Percentiles rank a stretch among this genome's conserved stretches.
phyloP scores from a whole-genome alignment of 2,888 invertebrate species.

The Allacma fusca region DNA sequence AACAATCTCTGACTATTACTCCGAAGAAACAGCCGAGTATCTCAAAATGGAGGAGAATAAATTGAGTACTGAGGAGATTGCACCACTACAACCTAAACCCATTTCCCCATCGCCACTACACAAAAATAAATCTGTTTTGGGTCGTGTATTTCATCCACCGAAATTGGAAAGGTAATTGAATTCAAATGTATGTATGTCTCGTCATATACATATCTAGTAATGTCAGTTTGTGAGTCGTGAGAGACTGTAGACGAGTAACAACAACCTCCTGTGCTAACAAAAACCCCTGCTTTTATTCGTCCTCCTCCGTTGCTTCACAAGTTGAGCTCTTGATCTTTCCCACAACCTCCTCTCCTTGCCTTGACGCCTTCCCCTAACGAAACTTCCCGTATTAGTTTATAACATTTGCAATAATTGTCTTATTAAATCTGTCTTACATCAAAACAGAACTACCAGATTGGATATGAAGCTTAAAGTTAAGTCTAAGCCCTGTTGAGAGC shows the following conservation, averaged over 20 bases:
- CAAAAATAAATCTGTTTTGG: slow-evolving; percentile 44
- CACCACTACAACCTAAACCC: slow-evolving; percentile 12
- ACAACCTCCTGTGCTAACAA: too few relatives aligned
- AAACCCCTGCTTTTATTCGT: neutral
- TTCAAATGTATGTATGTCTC: slow-evolving; percentile 8
- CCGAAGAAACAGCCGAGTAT: slow-evolving; percentile 28
- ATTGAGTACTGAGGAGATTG: slow-evolving; percentile 25
- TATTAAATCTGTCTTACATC: too few relatives aligned
- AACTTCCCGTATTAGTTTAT: too few relatives aligned
- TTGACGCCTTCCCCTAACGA: slow-evolving; percentile 5
- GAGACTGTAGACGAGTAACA: too few relatives aligned
- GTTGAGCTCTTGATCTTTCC: neutral
- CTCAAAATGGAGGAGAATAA: slow-evolving; percentile 38
- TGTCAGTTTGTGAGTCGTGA: too few relatives aligned
- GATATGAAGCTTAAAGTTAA: too few relatives aligned
- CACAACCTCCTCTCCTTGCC: neutral
- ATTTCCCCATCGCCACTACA: slow-evolving; percentile 41
- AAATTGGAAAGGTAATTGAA: slow-evolving; percentile 57
- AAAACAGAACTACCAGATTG: too few relatives aligned
- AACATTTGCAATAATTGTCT: too few relatives aligned
- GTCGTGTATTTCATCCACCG: slow-evolving; percentile 56
- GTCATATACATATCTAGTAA: neutral
- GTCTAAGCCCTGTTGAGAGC: too few relatives aligned
- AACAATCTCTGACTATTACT: slow-evolving; percentile 34
- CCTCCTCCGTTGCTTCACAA: neutral